phyloP scores from a whole-genome alignment of 30 jellyfish, hydroid and myxozoan species.

The Euphysa ruthae region DNA sequence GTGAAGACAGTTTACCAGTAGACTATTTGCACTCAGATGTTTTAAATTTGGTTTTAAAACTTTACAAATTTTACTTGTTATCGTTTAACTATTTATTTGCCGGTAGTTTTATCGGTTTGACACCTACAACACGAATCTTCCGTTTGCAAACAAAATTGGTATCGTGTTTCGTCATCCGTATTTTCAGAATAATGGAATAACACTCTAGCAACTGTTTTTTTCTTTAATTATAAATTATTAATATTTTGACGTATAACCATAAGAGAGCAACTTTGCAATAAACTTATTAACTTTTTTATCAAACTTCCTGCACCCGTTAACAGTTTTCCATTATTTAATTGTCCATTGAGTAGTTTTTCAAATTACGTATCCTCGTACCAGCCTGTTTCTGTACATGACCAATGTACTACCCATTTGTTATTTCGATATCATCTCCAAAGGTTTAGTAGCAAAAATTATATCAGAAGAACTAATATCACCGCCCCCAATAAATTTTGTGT shows the following conservation, averaged over 20 bases:
- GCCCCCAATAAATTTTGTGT: neutral
- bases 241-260: slow-evolving; percentile 28
- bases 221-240: slow-evolving; percentile 1
- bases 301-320: neutral
- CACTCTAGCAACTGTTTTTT: slow-evolving; percentile 3
- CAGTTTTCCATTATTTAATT: neutral
- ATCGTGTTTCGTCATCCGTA: neutral
- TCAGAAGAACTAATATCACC: neutral
- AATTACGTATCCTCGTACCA: neutral
- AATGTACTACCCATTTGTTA: neutral
- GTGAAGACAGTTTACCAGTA: slow-evolving; percentile 8
- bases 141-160: slow-evolving; percentile 2
- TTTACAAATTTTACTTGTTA: neutral
- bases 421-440: neutral
- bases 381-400: neutral
- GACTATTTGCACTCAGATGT: neutral
- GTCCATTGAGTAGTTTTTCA: neutral
- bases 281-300: neutral
- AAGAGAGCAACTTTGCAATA: slow-evolving; percentile 16
- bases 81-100: neutral
- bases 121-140: slow-evolving; percentile 10
- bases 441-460: neutral
- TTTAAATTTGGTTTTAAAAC: neutral
- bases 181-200: slow-evolving; percentile 13
- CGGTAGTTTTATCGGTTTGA: slow-evolving; percentile 25